Conservation (phyloP, 1,140 invertebrate genomes). For the Ditylenchus dipsaci region DNA sequence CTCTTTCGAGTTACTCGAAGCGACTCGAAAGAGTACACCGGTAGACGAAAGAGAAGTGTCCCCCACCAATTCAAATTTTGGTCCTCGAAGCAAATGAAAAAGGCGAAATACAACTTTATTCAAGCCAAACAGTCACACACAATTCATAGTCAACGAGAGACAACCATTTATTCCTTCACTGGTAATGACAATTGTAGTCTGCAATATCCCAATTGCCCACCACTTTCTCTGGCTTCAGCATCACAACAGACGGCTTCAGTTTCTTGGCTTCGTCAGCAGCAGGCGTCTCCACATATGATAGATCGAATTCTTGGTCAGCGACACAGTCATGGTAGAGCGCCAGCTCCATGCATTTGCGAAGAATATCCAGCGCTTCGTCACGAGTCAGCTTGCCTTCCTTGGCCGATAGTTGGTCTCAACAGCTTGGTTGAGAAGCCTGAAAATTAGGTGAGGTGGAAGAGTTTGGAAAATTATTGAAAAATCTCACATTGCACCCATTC, state of each 20-base stretch:
- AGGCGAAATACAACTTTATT: not conserved
- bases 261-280: too few relatives aligned
- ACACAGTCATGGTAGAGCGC: slow-evolving; percentile 47
- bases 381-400: slow-evolving; percentile 26
- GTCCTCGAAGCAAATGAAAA: too few relatives aligned
- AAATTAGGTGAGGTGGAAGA: not conserved
- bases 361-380: slow-evolving; percentile 32
- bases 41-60: too few relatives aligned
- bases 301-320: slow-evolving; percentile 47
- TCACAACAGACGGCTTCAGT: slow-evolving; percentile 18
- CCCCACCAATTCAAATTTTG: too few relatives aligned
- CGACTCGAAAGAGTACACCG: too few relatives aligned
- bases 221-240: slow-evolving; percentile 30
- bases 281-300: slow-evolving; percentile 21
- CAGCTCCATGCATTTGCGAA: slow-evolving; percentile 42
- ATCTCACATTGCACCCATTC: slow-evolving; percentile 38
- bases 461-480: not conserved
- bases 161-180: not conserved
- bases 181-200: slow-evolving; percentile 43
- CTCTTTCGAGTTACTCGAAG: too few relatives aligned
- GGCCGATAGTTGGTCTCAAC: slow-evolving; percentile 37
- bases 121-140: not conserved
- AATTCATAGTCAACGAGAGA: not conserved
- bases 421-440: slow-evolving; percentile 6
- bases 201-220: slow-evolving; percentile 47